Conservation (phyloP, 2,797 vertebrate genomes). For the Lithobates pipiens region DNA sequence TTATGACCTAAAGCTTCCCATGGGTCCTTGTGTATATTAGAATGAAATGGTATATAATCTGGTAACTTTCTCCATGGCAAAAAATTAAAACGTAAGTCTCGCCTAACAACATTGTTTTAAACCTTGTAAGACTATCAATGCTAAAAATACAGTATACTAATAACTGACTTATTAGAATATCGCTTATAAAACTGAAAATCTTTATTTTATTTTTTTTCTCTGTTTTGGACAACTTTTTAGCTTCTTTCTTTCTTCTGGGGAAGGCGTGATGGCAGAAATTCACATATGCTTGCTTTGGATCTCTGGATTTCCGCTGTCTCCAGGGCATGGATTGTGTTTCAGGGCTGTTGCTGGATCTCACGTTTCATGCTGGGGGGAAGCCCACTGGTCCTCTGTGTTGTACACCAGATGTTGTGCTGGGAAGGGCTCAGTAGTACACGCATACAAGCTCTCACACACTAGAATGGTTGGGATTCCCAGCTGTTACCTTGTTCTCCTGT, state of each 20-base stretch:
- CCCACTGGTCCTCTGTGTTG: conserved; percentile 30
- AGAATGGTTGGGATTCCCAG: conserved; percentile 60
- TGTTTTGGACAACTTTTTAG: too few species aligned
- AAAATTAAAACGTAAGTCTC: too few species aligned
- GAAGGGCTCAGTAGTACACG: conserved; percentile 11
- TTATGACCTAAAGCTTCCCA: too few species aligned
- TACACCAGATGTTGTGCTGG: conserved; percentile 56
- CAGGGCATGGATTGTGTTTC: conserved; percentile 35
- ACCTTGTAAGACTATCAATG: too few species aligned
- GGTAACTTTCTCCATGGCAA: too few species aligned
- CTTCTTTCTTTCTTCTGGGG: neutral
- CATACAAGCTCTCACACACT: conserved; percentile 1
- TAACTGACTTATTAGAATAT: too few species aligned
- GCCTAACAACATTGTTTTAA: too few species aligned
- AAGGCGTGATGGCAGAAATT: neutral
- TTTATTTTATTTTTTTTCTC: neutral
- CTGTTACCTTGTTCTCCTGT: conserved; percentile 58
- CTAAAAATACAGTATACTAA: too few species aligned
- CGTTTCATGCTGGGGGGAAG: conserved; percentile 47
- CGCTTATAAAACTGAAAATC: too few species aligned
- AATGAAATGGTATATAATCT: too few species aligned
- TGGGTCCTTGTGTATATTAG: too few species aligned
- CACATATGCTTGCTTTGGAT: conserved; percentile 11
- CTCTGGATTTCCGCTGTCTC: conserved; percentile 16
- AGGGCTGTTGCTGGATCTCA: conserved; percentile 23